Evolutionary conservation across 2,113 vertebrate genomes (phyloP), one percentile per base, ranked within the genome.

Genomic region (Callopanchax toddi): DNA sequence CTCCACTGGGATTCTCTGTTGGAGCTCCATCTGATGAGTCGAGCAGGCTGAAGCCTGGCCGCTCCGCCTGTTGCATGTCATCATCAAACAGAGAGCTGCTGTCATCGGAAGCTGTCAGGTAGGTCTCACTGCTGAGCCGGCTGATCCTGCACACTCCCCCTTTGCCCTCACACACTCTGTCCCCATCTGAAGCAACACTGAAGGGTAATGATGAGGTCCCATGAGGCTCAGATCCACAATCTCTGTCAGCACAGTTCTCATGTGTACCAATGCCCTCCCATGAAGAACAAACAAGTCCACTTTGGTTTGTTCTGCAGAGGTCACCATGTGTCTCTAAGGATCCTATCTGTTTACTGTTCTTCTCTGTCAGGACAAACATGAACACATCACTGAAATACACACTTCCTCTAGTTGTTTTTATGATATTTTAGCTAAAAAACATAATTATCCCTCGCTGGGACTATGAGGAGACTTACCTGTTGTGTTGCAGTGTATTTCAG

Each of bases 71-170:
- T 81, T 92, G 94, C 84, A 93, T 92, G 74, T 97, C 95, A 36
- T 97, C 95, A 37, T 97, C 96, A 48, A 96, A 96, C 4, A 97
- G 63, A 26, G 96, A 97, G 81, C 95, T 95, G 81, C 94, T 98
- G 87, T 98, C 96, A 13, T 98, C 96, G 0, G 96, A 98, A 2
- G 95, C 94, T 0, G 96, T 96, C 80, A 95, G 86, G 80, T 95
- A 96, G 34, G 92, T 91, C 69, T 98, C 96, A 10, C 95, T 96
- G 25, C 90, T 91, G 36, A 91, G 78, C 23, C 92, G 92, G 74
- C 93, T 92, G 62, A 91, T 89, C 51, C 61, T 43, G 55, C 86
- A 54, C 48, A 43, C 86, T 16, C 77, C 67, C 0, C 90, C 67
- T 78, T 87, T 91, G 50, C 91, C 92, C 67, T 94, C 93, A 0